phyloP scores from a whole-genome alignment of 2,888 invertebrate species.

The Hipparchia semele region DNA sequence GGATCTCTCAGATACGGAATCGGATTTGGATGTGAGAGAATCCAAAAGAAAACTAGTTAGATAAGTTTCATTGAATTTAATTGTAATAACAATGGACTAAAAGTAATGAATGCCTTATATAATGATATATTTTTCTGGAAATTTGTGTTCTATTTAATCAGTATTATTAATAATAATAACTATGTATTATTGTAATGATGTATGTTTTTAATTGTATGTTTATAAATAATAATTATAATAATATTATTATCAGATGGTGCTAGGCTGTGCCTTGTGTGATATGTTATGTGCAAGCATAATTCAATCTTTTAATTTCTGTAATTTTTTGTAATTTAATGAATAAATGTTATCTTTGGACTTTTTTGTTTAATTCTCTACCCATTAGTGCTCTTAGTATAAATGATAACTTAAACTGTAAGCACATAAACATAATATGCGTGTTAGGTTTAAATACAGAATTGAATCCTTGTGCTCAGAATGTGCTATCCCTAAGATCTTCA shows the following conservation, averaged over 20 bases:
- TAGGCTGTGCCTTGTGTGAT: background rate
- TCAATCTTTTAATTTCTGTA: background rate
- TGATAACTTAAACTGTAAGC: background rate
- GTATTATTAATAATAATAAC: background rate
- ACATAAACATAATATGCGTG: too few relatives aligned
- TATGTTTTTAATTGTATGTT: background rate
- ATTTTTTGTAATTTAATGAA: background rate
- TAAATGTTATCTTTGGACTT: background rate
- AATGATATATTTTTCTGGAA: constrained; percentile 19
- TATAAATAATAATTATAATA: too few relatives aligned
- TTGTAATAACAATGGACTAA: background rate
- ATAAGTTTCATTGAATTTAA: constrained; percentile 33
- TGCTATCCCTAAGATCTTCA: too few relatives aligned
- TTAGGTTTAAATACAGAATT: too few relatives aligned
- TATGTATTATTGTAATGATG: background rate
- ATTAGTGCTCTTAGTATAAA: background rate
- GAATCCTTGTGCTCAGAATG: too few relatives aligned
- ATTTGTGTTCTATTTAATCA: background rate
- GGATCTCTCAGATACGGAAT: constrained; percentile 67
- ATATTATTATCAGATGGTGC: too few relatives aligned
- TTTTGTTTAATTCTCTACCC: background rate
- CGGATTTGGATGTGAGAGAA: constrained; percentile 63
- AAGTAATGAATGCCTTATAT: background rate
- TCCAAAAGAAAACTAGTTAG: constrained; percentile 46
- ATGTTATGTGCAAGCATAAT: background rate